Evolutionary conservation across 1,140 invertebrate species (phyloP).

Genomic region (Mesaphorura yosii): DNA sequence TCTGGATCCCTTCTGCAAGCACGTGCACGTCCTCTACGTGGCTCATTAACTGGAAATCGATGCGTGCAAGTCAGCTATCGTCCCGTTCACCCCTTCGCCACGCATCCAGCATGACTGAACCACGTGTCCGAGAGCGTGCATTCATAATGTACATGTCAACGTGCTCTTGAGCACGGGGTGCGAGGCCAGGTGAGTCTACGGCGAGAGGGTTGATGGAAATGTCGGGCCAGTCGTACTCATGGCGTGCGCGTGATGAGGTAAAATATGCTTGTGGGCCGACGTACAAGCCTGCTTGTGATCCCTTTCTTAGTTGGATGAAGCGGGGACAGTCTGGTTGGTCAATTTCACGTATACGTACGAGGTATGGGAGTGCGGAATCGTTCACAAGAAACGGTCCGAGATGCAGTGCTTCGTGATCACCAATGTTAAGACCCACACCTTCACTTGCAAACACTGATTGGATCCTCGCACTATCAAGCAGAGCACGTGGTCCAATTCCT

Average conservation of each 20-base stretch:
- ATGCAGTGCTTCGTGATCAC: neutral
- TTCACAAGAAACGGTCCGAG: neutral
- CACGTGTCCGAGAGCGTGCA: no score
- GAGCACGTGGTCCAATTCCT: neutral
- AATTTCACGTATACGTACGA: neutral
- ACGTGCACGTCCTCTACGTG: no score
- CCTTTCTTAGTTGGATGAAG: neutral
- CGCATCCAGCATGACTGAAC: no score
- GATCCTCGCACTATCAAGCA: neutral
- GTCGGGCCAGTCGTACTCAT: neutral
- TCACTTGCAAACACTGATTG: constrained; percentile 8
- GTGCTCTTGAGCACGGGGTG: no score
- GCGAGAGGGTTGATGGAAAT: neutral
- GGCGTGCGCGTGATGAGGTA: neutral
- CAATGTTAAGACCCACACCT: constrained; percentile 35
- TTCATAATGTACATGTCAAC: no score
- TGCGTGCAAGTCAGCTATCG: no score
- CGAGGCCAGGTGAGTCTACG: no score
- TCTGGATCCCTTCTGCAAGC: no score
- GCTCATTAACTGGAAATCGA: no score
- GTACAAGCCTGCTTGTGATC: neutral
- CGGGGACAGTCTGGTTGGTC: no score
- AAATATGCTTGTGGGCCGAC: neutral
- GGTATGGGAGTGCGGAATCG: neutral
- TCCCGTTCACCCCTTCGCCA: no score